A percentile compares a stretch with the other conserved stretches of the same genome.
Conservation (phyloP, 2,888 invertebrate genomes). For the Dynastes grantii region DNA sequence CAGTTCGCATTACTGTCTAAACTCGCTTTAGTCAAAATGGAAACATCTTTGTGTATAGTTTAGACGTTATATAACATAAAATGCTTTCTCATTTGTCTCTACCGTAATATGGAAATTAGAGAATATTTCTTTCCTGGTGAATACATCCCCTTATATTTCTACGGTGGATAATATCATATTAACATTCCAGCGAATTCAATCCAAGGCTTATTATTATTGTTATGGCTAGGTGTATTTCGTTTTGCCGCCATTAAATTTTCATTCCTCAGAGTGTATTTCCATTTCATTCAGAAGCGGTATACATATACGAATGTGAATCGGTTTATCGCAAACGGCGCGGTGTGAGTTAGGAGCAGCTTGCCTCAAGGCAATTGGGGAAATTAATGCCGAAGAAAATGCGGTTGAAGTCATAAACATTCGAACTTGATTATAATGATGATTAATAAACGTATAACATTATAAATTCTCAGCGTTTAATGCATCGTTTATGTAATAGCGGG, state of each 20-base stretch:
- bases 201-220: slow-evolving; percentile 43
- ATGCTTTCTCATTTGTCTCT: background rate
- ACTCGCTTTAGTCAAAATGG: too few species aligned
- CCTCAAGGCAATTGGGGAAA: slow-evolving; percentile 29
- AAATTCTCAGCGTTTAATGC: slow-evolving; percentile 27
- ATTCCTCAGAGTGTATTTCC: slow-evolving; percentile 42
- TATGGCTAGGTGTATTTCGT: slow-evolving; percentile 37
- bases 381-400: slow-evolving; percentile 43
- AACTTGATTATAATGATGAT: slow-evolving; percentile 43
- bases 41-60: too few species aligned
- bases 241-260: slow-evolving; percentile 40
- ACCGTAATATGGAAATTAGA: background rate
- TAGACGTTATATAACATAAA: too few species aligned
- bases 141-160: background rate
- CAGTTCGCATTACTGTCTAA: too few species aligned
- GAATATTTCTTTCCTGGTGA: background rate
- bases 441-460: slow-evolving; percentile 43
- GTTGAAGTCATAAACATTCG: slow-evolving; percentile 33
- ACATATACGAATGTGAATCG: slow-evolving; percentile 3
- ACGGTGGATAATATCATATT: slow-evolving; percentile 24
- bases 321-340: slow-evolving; percentile 21
- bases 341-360: slow-evolving; percentile 4
- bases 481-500: slow-evolving; percentile 14
- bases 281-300: slow-evolving; percentile 30
- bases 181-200: slow-evolving; percentile 22